These are phyloP conservation scores for Carpatolechia fugitivella DNA, from an alignment of 2,888 invertebrate species.

Conservation along the genomic window DNA sequence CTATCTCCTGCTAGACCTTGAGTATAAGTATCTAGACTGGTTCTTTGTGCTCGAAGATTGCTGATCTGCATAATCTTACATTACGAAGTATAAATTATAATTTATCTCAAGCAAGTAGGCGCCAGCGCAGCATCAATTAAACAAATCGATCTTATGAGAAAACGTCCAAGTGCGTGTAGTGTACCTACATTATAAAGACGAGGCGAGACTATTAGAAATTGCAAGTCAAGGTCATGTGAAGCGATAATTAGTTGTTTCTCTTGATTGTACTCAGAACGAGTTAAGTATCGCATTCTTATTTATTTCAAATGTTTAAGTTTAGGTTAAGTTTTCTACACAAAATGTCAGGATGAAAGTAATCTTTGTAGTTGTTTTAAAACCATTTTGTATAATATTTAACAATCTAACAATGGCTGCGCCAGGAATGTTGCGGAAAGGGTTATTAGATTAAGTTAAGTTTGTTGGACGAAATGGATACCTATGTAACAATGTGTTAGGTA, in stretches of 20 bases:
- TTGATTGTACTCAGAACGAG: background rate
- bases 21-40: conserved; percentile 11
- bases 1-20: conserved; percentile 8
- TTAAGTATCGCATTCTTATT: too few relatives aligned
- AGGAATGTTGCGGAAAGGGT: too few relatives aligned
- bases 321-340: too few relatives aligned
- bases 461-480: too few relatives aligned
- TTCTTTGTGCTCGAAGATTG: conserved; percentile 12
- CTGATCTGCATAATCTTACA: conserved; percentile 13
- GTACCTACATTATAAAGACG: too few relatives aligned
- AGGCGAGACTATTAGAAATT: too few relatives aligned
- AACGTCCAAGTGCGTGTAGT: conserved; percentile 7
- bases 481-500: too few relatives aligned
- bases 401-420: too few relatives aligned
- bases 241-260: background rate
- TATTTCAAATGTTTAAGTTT: too few relatives aligned
- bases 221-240: too few relatives aligned
- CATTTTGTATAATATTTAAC: background rate
- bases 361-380: background rate
- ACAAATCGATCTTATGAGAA: conserved; percentile 14
- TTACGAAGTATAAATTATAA: conserved; percentile 15
- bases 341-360: background rate
- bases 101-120: conserved; percentile 18
- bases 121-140: conserved; percentile 18
- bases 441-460: too few relatives aligned